Evolutionary conservation across 30 jellyfish, hydroid and myxozoan species (phyloP).

Genomic region (Aurelia sp.): DNA sequence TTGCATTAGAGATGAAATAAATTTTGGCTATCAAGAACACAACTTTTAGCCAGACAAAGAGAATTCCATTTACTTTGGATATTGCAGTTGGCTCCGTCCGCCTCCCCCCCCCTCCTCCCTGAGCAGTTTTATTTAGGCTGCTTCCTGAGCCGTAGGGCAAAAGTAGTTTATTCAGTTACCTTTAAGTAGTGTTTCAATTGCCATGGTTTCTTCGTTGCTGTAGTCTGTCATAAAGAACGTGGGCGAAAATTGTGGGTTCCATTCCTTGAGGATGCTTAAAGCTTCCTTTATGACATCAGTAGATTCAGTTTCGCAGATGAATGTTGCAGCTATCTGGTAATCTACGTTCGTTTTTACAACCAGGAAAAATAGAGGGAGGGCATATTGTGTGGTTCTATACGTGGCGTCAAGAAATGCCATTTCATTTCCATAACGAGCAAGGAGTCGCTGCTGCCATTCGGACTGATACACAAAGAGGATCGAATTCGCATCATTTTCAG

Average conservation of each 20-base stretch:
- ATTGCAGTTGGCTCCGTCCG: too few relatives aligned
- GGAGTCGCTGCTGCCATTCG: not conserved
- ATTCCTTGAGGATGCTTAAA: not conserved
- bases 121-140: too few relatives aligned
- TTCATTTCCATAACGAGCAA: slow-evolving; percentile 7
- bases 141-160: too few relatives aligned
- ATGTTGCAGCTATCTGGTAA: not conserved
- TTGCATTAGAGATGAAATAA: too few relatives aligned
- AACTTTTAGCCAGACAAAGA: too few relatives aligned
- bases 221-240: not conserved
- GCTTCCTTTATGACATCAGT: not conserved
- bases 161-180: too few relatives aligned
- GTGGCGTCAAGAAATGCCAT: not conserved
- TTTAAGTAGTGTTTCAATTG: too few relatives aligned
- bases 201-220: too few relatives aligned
- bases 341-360: not conserved
- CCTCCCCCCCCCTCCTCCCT: too few relatives aligned
- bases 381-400: not conserved
- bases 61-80: too few relatives aligned
- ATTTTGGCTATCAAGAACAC: too few relatives aligned
- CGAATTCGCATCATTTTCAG: not conserved
- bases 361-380: too few relatives aligned
- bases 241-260: not conserved
- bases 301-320: not conserved
- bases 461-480: not conserved